A percentile compares a stretch with the other conserved stretches of the same genome.
Conservation (phyloP, 2,113 vertebrate species). For the Dipodomys stephensi region DNA sequence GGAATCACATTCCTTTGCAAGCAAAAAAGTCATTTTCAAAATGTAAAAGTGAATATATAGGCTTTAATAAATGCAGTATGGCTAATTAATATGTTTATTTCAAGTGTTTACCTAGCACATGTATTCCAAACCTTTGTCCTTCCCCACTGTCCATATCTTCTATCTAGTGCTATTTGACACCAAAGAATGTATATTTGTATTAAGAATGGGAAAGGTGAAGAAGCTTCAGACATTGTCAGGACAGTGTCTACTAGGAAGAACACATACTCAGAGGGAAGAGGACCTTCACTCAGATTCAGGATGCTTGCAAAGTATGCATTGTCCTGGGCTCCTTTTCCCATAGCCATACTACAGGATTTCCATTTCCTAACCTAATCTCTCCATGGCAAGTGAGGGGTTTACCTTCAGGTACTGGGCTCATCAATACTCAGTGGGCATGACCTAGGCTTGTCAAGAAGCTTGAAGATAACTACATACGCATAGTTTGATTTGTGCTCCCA, state of each 20-base stretch:
- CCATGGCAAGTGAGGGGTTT: neutral
- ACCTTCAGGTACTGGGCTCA: neutral
- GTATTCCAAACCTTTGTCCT: neutral
- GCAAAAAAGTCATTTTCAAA: neutral
- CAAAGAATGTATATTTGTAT: neutral
- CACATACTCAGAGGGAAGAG: neutral
- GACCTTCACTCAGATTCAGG: neutral
- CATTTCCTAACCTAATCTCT: neutral
- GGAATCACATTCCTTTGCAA: neutral
- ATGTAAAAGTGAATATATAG: neutral
- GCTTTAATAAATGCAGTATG: neutral
- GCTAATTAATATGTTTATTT: neutral
- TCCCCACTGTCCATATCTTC: neutral
- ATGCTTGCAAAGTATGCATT: accelerated
- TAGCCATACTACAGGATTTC: neutral
- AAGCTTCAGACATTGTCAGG: neutral
- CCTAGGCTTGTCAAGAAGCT: neutral
- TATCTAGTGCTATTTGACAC: neutral
- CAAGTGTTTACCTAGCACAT: neutral
- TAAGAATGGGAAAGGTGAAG: neutral
- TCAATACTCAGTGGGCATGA: neutral
- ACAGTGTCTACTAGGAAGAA: neutral
- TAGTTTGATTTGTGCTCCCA: neutral
- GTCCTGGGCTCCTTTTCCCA: neutral
- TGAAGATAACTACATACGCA: neutral